Percentiles rank a stretch among this genome's conserved stretches.
Evolutionary conservation across 2,113 vertebrate genomes (phyloP).

Genomic region (Tachysurus fulvidraco): DNA sequence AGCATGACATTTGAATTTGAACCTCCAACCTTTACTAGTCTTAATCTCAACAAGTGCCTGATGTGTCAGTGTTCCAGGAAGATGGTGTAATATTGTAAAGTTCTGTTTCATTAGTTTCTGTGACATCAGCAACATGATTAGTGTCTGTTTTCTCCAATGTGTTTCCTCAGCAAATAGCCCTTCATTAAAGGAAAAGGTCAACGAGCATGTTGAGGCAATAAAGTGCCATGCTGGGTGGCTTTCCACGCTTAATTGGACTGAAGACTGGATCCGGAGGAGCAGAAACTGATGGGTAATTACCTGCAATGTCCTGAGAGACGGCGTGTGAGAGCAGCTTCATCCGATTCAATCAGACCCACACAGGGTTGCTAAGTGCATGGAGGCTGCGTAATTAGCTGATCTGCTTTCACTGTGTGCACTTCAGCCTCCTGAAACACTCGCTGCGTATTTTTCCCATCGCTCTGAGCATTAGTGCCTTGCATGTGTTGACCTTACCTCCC

Average conservation of each 20-base stretch:
- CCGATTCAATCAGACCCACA: constrained; percentile 75
- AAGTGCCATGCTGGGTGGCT: constrained; percentile 62
- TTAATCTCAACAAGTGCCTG: neutral
- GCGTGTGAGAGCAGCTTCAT: constrained; percentile 69
- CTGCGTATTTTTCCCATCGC: constrained; percentile 11
- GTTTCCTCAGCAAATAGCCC: neutral
- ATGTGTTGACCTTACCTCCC: constrained; percentile 41
- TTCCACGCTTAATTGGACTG: constrained; percentile 71
- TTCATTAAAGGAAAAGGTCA: constrained; percentile 72
- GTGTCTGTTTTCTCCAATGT: neutral
- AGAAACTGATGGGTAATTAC: constrained; percentile 78
- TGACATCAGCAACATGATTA: neutral
- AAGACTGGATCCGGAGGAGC: constrained; percentile 71
- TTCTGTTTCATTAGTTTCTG: neutral
- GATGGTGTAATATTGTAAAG: no score
- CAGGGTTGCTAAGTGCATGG: constrained; percentile 70
- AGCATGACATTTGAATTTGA: neutral
- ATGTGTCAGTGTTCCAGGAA: neutral
- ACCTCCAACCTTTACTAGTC: neutral
- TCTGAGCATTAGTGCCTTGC: constrained; percentile 35
- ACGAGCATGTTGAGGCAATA: constrained; percentile 69
- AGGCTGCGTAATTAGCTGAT: constrained; percentile 75
- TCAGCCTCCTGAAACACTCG: constrained; percentile 50
- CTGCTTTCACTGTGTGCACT: constrained; percentile 67
- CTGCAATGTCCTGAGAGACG: constrained; percentile 73